Percentiles rank a stretch among this genome's conserved stretches.
phyloP scores from a whole-genome alignment of 2,113 vertebrate species.

The Actenoides hombroni region DNA sequence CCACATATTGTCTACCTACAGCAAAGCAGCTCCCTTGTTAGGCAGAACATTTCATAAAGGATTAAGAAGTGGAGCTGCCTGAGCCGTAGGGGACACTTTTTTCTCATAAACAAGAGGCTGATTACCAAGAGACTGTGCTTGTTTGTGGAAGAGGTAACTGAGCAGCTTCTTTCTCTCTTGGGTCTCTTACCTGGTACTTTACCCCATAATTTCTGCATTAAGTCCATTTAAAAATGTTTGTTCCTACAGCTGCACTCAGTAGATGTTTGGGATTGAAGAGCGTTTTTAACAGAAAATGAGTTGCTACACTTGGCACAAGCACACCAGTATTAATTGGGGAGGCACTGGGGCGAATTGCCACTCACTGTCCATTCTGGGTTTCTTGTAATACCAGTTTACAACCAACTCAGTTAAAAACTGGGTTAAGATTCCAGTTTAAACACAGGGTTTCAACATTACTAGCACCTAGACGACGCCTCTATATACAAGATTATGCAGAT shows the following conservation, averaged over 20 bases:
- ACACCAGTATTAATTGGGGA: not conserved
- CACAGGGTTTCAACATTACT: not conserved
- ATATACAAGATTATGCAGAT: not conserved
- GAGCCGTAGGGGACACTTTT: constrained; percentile 54
- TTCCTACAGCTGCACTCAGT: not conserved
- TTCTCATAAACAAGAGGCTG: constrained; percentile 62
- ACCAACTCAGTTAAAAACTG: not conserved
- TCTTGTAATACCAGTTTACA: not conserved
- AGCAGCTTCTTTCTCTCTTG: constrained; percentile 65
- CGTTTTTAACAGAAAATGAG: not conserved
- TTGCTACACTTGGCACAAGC: not conserved
- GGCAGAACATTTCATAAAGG: constrained; percentile 14
- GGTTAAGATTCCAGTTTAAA: not conserved
- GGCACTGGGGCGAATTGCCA: not conserved
- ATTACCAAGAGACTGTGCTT: constrained; percentile 66
- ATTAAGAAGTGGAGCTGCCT: not conserved
- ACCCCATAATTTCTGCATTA: not conserved
- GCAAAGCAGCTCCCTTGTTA: constrained; percentile 47
- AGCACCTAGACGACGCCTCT: not conserved
- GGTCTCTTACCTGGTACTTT: constrained; percentile 35
- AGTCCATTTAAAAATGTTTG: not conserved
- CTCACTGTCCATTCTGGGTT: fast-evolving
- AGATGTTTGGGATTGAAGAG: not conserved
- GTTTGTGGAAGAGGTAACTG: constrained; percentile 69
- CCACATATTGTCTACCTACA: constrained; percentile 47